Conservation (phyloP, 2,797 vertebrate genomes). For the Cygnus olor region DNA sequence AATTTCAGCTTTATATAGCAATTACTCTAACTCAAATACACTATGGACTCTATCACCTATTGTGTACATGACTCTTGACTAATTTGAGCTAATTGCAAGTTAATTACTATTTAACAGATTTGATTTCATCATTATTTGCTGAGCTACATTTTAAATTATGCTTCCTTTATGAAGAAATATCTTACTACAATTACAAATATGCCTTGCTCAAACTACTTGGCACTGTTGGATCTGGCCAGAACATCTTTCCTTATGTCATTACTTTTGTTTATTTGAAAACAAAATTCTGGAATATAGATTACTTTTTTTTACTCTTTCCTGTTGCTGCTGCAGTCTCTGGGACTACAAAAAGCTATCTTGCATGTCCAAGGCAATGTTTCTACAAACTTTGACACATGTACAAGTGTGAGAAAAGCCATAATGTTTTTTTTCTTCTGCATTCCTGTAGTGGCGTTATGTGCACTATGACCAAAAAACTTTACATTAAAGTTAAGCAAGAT, state of each 20-base stretch:
- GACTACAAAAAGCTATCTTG: background rate
- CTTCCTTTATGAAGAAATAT: background rate
- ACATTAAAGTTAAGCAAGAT: background rate
- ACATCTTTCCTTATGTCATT: background rate
- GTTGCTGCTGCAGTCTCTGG: background rate
- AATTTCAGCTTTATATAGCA: background rate
- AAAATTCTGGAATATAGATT: background rate
- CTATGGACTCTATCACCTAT: background rate
- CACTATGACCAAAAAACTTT: background rate
- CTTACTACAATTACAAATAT: background rate
- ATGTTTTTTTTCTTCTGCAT: background rate
- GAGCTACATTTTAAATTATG: slow-evolving; percentile 5
- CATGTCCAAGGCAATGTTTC: background rate
- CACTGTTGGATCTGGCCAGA: background rate
- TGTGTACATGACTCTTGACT: background rate
- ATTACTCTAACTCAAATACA: background rate
- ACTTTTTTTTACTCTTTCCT: background rate
- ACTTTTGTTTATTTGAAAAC: background rate
- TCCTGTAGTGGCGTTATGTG: background rate
- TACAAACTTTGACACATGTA: background rate
- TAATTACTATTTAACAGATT: slow-evolving; percentile 46
- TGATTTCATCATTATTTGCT: slow-evolving; percentile 41
- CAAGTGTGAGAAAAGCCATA: background rate
- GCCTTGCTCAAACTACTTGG: background rate
- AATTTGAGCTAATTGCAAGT: slow-evolving; percentile 57